phyloP scores from a whole-genome alignment of 2,113 vertebrate genomes.

The Paedocypris sp. region DNA sequence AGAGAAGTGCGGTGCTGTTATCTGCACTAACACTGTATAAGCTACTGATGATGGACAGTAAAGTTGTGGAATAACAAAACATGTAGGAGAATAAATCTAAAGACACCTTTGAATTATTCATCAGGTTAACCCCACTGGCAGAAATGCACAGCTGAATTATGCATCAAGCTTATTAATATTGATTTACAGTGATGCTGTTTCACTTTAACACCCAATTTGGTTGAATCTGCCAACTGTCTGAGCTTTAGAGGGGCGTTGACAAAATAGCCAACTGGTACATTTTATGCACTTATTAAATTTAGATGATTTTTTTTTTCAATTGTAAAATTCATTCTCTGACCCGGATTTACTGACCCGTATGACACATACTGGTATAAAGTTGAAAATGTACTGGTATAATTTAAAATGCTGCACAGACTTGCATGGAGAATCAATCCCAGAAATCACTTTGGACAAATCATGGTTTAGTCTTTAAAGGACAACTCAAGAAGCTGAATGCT shows the following conservation, averaged over 20 bases:
- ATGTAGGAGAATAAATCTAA: conserved; percentile 17
- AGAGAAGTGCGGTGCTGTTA: conserved; percentile 11
- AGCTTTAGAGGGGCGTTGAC: conserved; percentile 4
- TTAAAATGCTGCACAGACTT: no score
- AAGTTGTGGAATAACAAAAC: not conserved
- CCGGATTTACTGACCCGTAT: no score
- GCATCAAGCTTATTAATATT: conserved; percentile 44
- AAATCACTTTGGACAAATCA: no score
- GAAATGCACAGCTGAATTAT: conserved; percentile 47
- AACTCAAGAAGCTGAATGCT: no score
- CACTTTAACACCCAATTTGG: conserved; percentile 9
- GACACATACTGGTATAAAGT: no score
- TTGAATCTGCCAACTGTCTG: conserved; percentile 19
- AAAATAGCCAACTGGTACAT: no score
- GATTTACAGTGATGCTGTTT: conserved; percentile 21
- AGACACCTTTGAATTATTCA: conserved; percentile 38
- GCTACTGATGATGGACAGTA: not conserved
- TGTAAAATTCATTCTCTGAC: no score
- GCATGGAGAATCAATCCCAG: no score
- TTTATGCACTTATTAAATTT: no score
- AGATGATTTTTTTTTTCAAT: no score
- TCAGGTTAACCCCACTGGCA: conserved; percentile 38
- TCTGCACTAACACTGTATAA: not conserved
- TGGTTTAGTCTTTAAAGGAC: no score
- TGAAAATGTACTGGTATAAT: no score